phyloP scores from a whole-genome alignment of 2,888 invertebrate genomes.

The Cordilura impudica region DNA sequence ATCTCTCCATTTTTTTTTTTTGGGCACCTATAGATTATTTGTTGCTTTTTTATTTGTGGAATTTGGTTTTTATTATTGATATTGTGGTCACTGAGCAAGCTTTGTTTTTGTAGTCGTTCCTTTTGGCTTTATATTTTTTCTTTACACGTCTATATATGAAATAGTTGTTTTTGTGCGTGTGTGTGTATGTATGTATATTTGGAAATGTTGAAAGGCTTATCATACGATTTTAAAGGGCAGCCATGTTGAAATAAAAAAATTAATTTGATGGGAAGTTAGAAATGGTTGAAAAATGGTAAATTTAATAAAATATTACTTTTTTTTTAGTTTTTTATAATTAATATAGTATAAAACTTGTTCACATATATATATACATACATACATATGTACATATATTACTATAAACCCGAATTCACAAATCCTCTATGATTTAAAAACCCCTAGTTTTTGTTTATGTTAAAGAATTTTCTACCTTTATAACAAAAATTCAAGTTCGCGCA shows the following conservation, averaged over 20 bases:
- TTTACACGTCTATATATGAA: not conserved
- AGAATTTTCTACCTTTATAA: not conserved
- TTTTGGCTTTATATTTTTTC: not conserved
- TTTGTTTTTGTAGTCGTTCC: constrained; percentile 29
- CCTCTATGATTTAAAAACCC: not conserved
- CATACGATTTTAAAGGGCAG: constrained; percentile 20
- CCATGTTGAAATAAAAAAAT: not conserved
- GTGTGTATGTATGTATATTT: constrained; percentile 3
- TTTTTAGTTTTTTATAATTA: too few species aligned
- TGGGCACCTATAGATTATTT: not conserved
- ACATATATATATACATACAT: too few species aligned
- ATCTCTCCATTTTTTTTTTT: constrained; percentile 22
- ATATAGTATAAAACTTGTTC: too few species aligned
- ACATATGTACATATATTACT: too few species aligned
- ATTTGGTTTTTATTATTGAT: constrained; percentile 34
- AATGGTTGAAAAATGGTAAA: too few species aligned
- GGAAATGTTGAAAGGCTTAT: constrained; percentile 10
- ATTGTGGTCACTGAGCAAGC: constrained; percentile 4
- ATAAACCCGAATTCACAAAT: not conserved
- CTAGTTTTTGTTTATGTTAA: not conserved
- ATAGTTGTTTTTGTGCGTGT: not conserved
- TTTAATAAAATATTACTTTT: too few species aligned
- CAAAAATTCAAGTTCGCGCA: not conserved
- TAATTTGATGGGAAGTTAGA: not conserved
- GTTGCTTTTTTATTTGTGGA: constrained; percentile 18